Evolutionary conservation across 2,888 invertebrate genomes (phyloP).

Genomic region (Lasioglossum morio): DNA sequence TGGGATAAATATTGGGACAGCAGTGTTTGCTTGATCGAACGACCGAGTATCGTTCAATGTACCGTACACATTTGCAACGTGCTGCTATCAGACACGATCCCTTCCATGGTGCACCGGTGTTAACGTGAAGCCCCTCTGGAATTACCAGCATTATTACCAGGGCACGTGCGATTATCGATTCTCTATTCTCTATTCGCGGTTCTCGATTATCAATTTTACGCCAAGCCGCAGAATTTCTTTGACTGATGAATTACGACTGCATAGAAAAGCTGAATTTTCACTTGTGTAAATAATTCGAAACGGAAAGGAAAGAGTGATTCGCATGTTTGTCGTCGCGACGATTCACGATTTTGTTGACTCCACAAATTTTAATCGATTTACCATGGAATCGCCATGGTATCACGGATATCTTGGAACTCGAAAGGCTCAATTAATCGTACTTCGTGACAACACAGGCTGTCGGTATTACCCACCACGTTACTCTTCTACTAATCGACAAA

Average conservation of each 20-base stretch:
- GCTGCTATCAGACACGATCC: constrained; percentile 40
- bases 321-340: constrained; percentile 11
- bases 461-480: constrained; percentile 24
- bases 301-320: constrained; percentile 28
- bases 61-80: constrained; percentile 52
- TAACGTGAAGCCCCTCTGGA: constrained; percentile 24
- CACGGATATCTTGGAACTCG: constrained; percentile 2
- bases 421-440: constrained; percentile 55
- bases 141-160: constrained; percentile 11
- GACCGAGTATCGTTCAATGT: constrained; percentile 48
- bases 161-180: constrained; percentile 20
- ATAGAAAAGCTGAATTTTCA: constrained; percentile 52
- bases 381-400: not conserved
- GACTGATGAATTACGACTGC: constrained; percentile 51
- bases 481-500: constrained; percentile 41
- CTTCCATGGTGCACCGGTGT: constrained; percentile 42
- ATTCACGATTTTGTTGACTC: constrained; percentile 19
- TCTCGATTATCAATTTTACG: constrained; percentile 10
- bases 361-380: constrained; percentile 6
- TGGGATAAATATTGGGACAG: constrained; percentile 51
- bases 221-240: constrained; percentile 49
- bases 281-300: constrained; percentile 62
- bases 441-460: constrained; percentile 29
- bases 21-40: constrained; percentile 37
- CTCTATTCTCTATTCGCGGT: not conserved